These are phyloP conservation scores for Intellagama lesueurii DNA, from an alignment of 2,797 vertebrate species.

Conservation along the genomic window DNA sequence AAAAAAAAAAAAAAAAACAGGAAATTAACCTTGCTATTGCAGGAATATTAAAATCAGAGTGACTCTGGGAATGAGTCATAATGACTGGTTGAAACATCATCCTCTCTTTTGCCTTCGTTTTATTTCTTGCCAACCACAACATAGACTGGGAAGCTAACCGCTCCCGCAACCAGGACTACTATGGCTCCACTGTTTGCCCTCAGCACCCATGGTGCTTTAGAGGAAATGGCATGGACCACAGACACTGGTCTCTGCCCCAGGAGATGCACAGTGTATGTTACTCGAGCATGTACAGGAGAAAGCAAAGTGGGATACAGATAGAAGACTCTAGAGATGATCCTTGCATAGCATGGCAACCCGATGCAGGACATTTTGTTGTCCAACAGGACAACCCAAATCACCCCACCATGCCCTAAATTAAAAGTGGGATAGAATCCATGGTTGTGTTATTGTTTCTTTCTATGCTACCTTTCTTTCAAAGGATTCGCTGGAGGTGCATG, in stretches of 20 bases:
- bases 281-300: background rate
- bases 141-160: background rate
- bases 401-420: background rate
- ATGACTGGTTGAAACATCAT: background rate
- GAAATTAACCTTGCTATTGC: slow-evolving; percentile 78
- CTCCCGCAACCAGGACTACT: too few species aligned
- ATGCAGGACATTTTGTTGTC: background rate
- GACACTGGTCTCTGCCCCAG: too few species aligned
- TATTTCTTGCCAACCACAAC: background rate
- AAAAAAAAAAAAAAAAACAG: too few species aligned
- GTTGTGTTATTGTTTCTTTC: background rate
- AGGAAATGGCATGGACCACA: background rate
- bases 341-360: background rate
- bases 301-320: background rate
- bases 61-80: slow-evolving; percentile 42
- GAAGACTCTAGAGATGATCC: background rate
- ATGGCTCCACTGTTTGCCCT: background rate
- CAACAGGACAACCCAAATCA: background rate
- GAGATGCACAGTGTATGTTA: background rate
- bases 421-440: background rate
- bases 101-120: background rate
- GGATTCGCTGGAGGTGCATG: too few species aligned
- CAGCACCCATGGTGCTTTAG: background rate
- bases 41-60: slow-evolving; percentile 68
- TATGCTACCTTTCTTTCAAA: too few species aligned